Evolutionary conservation across 2,113 vertebrate genomes (phyloP), one percentile per base, ranked within the genome.

Genomic region (Nerophis ophidion): DNA sequence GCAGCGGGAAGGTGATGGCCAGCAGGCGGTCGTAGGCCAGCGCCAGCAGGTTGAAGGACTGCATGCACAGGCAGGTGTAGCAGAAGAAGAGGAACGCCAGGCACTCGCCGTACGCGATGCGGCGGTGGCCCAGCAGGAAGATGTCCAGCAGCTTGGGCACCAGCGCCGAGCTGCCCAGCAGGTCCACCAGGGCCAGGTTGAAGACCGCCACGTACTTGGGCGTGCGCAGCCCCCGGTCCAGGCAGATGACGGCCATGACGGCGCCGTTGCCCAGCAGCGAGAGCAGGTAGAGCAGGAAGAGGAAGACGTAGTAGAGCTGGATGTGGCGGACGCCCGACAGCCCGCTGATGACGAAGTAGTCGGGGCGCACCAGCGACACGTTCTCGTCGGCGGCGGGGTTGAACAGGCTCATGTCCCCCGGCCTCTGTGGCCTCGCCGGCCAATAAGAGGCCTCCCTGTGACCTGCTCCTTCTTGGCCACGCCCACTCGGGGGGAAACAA

Each of bases 131-230:
- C 13, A 90, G 85, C 50, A 90, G 46, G 66, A 86, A 89, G 1
- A 75, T 80, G 26, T 90, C 84, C 10, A 88, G 68, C 9, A 88
- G 10, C 54, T 89, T 88, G 4, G 88, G 89, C 57, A 90, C 76
- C 60, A 91, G 14, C 54, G 84, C 77, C 6, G 84, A 67, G 59
- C 50, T 90, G 6, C 76, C 77, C 57, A 74, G 76, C 51, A 91
- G 8, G 72, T 91, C 87, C 17, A 75, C 68, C 52, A 91, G 59
- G 4, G 84, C 89, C 26, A 90, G 5, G 47, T 86, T 87, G 44
- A 89, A 88, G n/a, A 91, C 84, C 13, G 71, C 78, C 48, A 89
- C 45, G 57, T 89, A 89, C 66, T 90, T 91, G 1, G 88, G 86
- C 44, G 81, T 84, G 54, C 82, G 76, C 15, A 90, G 76, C 19